phyloP scores from a whole-genome alignment of 2,113 vertebrate genomes.

The Nerophis lumbriciformis region DNA sequence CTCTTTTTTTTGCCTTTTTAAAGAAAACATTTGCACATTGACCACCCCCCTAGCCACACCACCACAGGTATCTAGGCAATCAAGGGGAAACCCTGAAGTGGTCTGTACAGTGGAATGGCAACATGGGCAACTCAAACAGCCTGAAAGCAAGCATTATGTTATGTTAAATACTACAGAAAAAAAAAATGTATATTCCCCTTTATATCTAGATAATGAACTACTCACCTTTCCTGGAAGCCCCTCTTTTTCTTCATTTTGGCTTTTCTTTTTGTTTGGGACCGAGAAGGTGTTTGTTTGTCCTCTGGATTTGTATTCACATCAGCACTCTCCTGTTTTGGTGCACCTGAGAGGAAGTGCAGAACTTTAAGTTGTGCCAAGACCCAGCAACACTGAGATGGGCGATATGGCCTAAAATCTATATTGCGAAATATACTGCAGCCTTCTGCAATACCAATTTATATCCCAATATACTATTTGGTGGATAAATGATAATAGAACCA shows the following conservation, averaged over 20 bases:
- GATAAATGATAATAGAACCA: too few species aligned
- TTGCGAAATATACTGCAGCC: too few species aligned
- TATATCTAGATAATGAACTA: background rate
- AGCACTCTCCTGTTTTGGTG: background rate
- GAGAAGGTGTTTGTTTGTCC: conserved; percentile 54
- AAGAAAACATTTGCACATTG: too few species aligned
- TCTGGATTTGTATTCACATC: conserved; percentile 37
- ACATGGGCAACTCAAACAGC: background rate
- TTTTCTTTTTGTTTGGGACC: conserved; percentile 53
- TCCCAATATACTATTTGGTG: too few species aligned
- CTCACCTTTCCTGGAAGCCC: conserved; percentile 88
- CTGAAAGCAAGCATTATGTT: background rate
- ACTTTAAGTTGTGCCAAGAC: background rate
- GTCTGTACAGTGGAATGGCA: too few species aligned
- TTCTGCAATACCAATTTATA: too few species aligned
- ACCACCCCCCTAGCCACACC: too few species aligned
- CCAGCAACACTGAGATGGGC: background rate
- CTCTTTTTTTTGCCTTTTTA: too few species aligned
- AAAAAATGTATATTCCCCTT: background rate
- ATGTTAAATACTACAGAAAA: background rate
- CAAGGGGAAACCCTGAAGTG: too few species aligned
- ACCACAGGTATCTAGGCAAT: too few species aligned
- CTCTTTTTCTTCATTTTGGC: conserved; percentile 75
- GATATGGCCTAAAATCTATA: too few species aligned
- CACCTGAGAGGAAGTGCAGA: background rate